Percentiles rank a stretch among this genome's conserved stretches.
Conservation (phyloP, 2,797 vertebrate species). For the Triplophysa yarkandensis region DNA sequence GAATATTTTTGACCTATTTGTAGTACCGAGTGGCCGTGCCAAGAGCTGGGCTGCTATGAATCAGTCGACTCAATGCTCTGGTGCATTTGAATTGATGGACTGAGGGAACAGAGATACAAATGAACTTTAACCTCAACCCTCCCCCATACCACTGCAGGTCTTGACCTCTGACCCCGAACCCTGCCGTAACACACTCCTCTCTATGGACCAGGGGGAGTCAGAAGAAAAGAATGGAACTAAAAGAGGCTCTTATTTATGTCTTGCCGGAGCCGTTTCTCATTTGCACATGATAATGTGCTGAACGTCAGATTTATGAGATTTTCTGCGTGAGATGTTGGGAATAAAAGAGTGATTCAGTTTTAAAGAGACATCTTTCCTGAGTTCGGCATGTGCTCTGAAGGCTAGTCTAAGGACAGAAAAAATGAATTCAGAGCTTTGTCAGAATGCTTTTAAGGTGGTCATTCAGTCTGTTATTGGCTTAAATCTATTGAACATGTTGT, state of each 20-base stretch:
- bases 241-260: constrained; percentile 18
- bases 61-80: not conserved
- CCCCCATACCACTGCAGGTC: constrained; percentile 7
- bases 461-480: constrained; percentile 3
- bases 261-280: constrained; percentile 26
- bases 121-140: constrained; percentile 14
- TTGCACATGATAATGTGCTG: constrained; percentile 23
- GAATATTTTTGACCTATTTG: constrained; percentile 11
- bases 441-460: constrained; percentile 7
- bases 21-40: not conserved
- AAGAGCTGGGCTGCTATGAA: constrained; percentile 12
- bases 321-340: constrained; percentile 30
- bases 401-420: constrained; percentile 18
- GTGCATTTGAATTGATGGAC: constrained; percentile 11
- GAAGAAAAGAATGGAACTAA: constrained; percentile 22
- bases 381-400: not conserved
- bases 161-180: constrained; percentile 20
- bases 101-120: constrained; percentile 12
- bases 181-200: constrained; percentile 12
- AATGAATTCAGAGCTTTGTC: constrained; percentile 1
- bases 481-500: not conserved
- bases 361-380: constrained; percentile 4
- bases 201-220: not conserved
- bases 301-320: constrained; percentile 12
- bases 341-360: constrained; percentile 34